A percentile compares a stretch with the other conserved stretches of the same genome.
Conservation (phyloP, 2,113 vertebrate species). For the Aix galericulata region DNA sequence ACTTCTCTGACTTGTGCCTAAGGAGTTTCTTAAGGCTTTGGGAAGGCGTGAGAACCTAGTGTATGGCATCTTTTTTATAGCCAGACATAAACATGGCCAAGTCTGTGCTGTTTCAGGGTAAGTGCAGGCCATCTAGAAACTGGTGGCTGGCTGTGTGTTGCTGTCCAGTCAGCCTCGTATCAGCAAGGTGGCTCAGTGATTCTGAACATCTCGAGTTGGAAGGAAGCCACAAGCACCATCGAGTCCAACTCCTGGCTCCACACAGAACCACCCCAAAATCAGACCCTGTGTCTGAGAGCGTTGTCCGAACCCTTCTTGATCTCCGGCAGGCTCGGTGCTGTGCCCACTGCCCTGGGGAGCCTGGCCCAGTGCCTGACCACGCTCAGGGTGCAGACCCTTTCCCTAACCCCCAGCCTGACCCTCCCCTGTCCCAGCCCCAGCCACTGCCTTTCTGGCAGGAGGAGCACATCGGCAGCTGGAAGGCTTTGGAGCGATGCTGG, state of each 20-base stretch:
- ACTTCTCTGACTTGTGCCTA: not conserved
- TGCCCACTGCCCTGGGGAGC: not conserved
- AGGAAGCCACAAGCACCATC: not conserved
- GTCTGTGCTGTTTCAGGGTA: not conserved
- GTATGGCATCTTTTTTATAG: not conserved
- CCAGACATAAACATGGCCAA: not conserved
- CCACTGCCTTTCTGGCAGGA: not conserved
- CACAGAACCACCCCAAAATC: not conserved
- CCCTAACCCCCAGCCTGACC: not conserved
- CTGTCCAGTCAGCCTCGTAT: not conserved
- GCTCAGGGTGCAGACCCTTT: not conserved
- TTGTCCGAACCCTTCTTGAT: not conserved
- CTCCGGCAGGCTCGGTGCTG: not conserved
- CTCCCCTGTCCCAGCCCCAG: not conserved
- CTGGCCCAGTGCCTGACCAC: not conserved
- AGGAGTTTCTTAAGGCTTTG: not conserved
- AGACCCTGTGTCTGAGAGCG: not conserved
- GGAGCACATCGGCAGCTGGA: not conserved
- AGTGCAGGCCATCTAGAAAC: not conserved
- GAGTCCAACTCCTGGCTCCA: not conserved
- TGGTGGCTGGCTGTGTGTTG: not conserved
- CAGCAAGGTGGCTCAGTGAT: not conserved
- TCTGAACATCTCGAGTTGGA: not conserved
- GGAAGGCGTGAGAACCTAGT: not conserved
- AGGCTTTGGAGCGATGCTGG: not conserved